Conservation (phyloP, 1,140 invertebrate genomes). For the Drosophila ercepeae region DNA sequence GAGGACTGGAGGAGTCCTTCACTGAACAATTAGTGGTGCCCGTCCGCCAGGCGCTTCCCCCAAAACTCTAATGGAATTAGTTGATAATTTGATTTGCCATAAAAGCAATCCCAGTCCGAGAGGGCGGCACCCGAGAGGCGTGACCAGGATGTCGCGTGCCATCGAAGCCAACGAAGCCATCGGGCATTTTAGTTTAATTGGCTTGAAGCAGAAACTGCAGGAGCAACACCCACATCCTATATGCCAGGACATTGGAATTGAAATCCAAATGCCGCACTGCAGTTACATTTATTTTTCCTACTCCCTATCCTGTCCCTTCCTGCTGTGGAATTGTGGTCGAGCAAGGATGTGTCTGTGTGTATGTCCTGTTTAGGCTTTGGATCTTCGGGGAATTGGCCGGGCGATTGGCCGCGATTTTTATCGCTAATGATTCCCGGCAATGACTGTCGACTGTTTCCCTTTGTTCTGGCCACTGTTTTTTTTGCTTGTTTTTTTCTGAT, state of each 20-base stretch:
- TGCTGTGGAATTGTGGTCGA: conserved; percentile 19
- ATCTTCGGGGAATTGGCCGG: conserved; percentile 44
- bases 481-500: conserved; percentile 43
- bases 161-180: conserved; percentile 7
- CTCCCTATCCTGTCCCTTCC: conserved; percentile 5
- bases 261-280: conserved; percentile 58
- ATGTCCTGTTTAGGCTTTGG: conserved; percentile 43
- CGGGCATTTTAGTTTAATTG: conserved; percentile 74
- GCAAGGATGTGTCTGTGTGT: conserved; percentile 1
- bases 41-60: no score
- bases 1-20: conserved; percentile 1
- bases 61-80: conserved; percentile 57
- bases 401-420: conserved; percentile 48
- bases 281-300: conserved; percentile 35
- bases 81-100: conserved; percentile 64
- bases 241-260: conserved; percentile 9
- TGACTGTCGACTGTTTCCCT: conserved; percentile 19
- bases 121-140: conserved; percentile 15
- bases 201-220: conserved; percentile 28
- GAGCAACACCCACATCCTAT: background rate
- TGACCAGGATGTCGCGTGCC: conserved; percentile 57
- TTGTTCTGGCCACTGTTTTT: conserved; percentile 16
- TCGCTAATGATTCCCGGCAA: conserved; percentile 44
- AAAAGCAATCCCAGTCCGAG: conserved; percentile 31
- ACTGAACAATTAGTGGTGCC: conserved; percentile 60